Percentiles rank a stretch among this genome's conserved stretches.
These are phyloP conservation scores for Strigamia maritima DNA, from an alignment of 2,888 invertebrate species.

Conservation along the genomic window DNA sequence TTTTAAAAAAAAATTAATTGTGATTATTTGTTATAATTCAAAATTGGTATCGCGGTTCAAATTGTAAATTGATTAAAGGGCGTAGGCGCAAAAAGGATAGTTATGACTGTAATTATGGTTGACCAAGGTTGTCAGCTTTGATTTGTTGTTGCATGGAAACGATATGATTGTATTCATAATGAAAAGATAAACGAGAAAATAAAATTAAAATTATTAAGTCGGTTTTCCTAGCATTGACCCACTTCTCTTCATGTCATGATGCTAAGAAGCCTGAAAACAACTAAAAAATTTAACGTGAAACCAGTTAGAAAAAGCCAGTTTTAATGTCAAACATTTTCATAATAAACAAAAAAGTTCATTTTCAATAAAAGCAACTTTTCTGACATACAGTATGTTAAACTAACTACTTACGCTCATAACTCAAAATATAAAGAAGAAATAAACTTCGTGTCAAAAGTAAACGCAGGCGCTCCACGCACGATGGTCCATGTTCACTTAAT, in stretches of 20 bases:
- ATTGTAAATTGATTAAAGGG: neutral
- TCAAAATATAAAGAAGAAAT: neutral
- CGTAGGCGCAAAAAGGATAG: neutral
- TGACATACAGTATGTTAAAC: neutral
- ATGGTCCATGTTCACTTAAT: neutral
- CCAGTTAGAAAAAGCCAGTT: slow-evolving; percentile 19
- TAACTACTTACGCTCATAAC: neutral
- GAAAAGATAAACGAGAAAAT: slow-evolving; percentile 23
- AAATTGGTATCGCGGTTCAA: neutral
- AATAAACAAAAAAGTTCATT: neutral
- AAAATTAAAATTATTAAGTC: slow-evolving; percentile 8
- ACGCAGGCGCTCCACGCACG: neutral
- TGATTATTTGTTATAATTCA: neutral
- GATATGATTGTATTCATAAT: slow-evolving; percentile 26
- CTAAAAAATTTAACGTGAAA: slow-evolving; percentile 4
- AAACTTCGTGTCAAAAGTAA: neutral
- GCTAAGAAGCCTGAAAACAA: neutral
- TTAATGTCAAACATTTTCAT: neutral
- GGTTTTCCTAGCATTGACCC: slow-evolving; percentile 32
- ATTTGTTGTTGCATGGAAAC: neutral
- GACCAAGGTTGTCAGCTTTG: slow-evolving; percentile 9
- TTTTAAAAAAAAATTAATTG: neutral
- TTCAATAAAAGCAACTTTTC: neutral
- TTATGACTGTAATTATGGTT: neutral
- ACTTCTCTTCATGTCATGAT: slow-evolving; percentile 19